A percentile compares a stretch with the other conserved stretches of the same genome.
phyloP scores from a whole-genome alignment of 2,113 vertebrate species.

The Dicrurus megarhynchus region DNA sequence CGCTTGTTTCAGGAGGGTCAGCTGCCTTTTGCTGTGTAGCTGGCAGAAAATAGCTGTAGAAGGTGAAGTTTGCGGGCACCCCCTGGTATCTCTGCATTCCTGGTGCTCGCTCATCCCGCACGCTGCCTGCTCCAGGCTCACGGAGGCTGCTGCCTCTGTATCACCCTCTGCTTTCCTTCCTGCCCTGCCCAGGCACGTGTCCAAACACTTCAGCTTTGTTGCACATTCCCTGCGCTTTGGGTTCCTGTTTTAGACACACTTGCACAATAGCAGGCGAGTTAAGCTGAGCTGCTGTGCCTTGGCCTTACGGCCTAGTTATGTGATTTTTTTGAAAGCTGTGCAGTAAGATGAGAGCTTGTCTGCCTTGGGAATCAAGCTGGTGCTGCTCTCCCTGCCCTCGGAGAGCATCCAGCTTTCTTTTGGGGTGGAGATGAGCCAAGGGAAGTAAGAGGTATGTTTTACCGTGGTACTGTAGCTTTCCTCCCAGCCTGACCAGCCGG shows the following conservation, averaged over 20 bases:
- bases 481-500: not conserved
- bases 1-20: not conserved
- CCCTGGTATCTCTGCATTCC: rapidly evolving
- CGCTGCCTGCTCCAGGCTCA: rapidly evolving
- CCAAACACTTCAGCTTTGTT: not conserved
- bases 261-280: not conserved
- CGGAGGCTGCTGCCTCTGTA: not conserved
- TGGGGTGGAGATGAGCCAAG: not conserved
- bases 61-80: not conserved
- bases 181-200: not conserved
- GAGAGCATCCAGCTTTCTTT: not conserved
- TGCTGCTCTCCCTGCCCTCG: not conserved
- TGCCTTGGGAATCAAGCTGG: not conserved
- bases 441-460: not conserved
- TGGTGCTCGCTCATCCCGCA: not conserved
- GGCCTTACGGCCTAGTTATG: not conserved
- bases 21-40: not conserved
- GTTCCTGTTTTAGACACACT: not conserved
- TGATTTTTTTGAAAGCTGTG: not conserved
- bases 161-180: not conserved
- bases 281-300: not conserved
- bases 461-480: rapidly evolving
- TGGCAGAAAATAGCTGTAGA: not conserved
- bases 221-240: not conserved
- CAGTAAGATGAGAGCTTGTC: not conserved